Base-by-base conservation (phyloP, 2,888 invertebrate species). In the Panopea generosa region DNA sequence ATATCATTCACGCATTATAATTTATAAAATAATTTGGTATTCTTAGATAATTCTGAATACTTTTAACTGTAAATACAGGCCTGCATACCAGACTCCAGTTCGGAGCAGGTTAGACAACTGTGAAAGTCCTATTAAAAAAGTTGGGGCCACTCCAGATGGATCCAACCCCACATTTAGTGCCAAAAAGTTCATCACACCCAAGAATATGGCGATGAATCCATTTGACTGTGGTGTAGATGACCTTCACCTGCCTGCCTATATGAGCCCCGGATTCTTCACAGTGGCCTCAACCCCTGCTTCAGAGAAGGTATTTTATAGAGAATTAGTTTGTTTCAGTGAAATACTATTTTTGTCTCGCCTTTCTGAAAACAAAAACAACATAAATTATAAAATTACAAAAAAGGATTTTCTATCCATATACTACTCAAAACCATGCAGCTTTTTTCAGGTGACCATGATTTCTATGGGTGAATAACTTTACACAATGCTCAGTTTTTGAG, bases 191-290 rank as follows among this genome's bases (percentile, higher is more conserved):
- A 61, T 69, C 9, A 83, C 83, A 0, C 84, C 84, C n/a, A 80
- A 84, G n/a, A 67, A 73, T 33, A 24, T 67, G 3, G 61, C 83
- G 1, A 49, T 72, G 47, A 91, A 91, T 68, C 91, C 91, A 0
- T 91, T 91, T 85, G 91, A 91, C 24, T 66, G 61, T 22, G 74
- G 84, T 1, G 52, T 86, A 11, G 86, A 89, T 29, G 82, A 82
- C 33, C 78, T 91, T 50, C 84, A 90, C 40, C 84, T 86, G 20
- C 87, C 90, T 2, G 71, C 86, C 0, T 90, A 89, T 78, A 84
- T 84, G 82, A 91, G 91, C 61, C 91, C 91, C 2, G 87, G 87
- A n/a, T 77, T 90, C 55, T 91, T 91, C 55, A 84, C 84, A 27
- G 79, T 81, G 14, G 73, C 82, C 6, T 83, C 86, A 4, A 87